Evolutionary conservation across 2,888 invertebrate species (phyloP).

Genomic region (Pristionchus exspectatus): DNA sequence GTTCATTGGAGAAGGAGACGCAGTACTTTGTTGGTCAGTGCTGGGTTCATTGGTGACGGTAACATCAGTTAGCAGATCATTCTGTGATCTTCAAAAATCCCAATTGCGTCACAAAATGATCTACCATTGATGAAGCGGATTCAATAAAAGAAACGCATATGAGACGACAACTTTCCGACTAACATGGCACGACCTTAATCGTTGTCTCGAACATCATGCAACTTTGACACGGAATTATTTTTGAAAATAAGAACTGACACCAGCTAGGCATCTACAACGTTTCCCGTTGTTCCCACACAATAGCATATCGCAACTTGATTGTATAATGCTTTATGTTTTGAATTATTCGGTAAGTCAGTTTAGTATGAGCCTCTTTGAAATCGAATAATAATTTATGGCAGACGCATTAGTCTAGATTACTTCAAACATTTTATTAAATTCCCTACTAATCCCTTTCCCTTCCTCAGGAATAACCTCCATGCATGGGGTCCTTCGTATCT

Average conservation of each 20-base stretch:
- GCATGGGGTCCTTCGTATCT: conserved; percentile 55
- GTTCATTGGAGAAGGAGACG: conserved; percentile 73
- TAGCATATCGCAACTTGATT: not conserved
- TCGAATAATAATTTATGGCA: too few species aligned
- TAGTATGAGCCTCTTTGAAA: not conserved
- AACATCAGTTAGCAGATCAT: not conserved
- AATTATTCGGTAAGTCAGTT: not conserved
- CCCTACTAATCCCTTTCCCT: conserved; percentile 37
- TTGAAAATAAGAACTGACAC: not conserved
- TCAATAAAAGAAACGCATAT: not conserved
- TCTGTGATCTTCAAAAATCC: not conserved
- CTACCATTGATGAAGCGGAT: not conserved
- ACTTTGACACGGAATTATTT: not conserved
- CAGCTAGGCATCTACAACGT: not conserved
- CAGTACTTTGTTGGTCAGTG: conserved; percentile 74
- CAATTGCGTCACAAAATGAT: conserved; percentile 4
- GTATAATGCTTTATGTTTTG: not conserved
- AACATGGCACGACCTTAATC: not conserved
- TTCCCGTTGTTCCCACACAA: not conserved
- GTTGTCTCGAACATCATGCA: not conserved
- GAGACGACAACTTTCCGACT: not conserved
- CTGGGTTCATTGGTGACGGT: not conserved
- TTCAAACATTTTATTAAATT: too few species aligned
- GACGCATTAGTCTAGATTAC: not conserved
- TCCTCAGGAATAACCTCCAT: conserved; percentile 50